Evolutionary conservation across 2,797 vertebrate species (phyloP).

Genomic region (Crax fasciolata): DNA sequence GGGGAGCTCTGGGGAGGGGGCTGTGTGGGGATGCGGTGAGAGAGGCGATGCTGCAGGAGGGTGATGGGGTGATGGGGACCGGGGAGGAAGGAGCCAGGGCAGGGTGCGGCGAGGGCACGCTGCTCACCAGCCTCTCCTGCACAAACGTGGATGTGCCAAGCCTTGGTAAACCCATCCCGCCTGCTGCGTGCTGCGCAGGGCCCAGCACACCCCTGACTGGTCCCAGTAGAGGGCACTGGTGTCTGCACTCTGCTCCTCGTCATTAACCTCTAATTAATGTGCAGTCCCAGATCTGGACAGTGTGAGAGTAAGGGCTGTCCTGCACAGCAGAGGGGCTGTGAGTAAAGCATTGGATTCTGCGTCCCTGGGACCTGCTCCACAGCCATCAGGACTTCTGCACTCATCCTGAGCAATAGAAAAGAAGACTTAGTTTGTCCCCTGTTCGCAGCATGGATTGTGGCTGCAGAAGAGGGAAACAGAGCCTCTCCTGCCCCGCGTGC

Average conservation of each 20-base stretch:
- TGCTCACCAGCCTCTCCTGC: accelerated
- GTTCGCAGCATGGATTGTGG: neutral
- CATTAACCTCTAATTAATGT: constrained; percentile 44
- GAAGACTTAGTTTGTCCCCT: accelerated
- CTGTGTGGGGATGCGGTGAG: accelerated
- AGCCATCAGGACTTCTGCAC: accelerated
- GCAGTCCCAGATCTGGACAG: neutral
- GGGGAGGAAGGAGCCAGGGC: neutral
- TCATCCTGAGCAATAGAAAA: accelerated
- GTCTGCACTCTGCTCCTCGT: neutral
- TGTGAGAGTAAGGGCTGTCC: accelerated
- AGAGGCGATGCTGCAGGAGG: neutral
- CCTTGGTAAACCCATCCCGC: neutral
- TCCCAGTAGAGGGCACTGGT: constrained; percentile 69
- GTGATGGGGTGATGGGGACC: neutral
- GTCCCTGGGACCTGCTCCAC: accelerated
- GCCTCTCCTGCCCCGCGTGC: accelerated
- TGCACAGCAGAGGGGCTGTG: accelerated
- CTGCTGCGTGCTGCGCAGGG: neutral
- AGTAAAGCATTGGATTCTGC: accelerated
- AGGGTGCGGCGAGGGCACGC: accelerated
- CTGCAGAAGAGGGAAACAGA: accelerated
- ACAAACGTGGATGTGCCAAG: neutral
- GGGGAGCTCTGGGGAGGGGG: neutral
- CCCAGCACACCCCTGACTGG: neutral